Base-by-base conservation (phyloP, 2,797 vertebrate genomes). In the Acanthopagrus latus region DNA sequence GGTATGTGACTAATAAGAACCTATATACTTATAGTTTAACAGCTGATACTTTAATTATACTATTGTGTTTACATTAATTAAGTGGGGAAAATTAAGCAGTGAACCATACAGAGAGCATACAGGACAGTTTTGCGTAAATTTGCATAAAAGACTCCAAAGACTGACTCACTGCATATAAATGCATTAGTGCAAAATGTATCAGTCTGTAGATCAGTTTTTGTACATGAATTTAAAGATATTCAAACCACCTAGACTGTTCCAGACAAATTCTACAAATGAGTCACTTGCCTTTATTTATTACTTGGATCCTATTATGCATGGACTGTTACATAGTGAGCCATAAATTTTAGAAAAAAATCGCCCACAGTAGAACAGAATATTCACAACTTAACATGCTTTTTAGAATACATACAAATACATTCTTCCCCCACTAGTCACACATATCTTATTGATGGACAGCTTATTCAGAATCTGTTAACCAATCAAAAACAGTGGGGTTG, bases 401-500 rank as follows among this genome's bases (percentile, higher is more conserved):
- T 4, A 70, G 41, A 10, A 65, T 20, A 11, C 0, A 38, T 38
- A 38, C 38, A 38, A 38, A 38, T 38, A 17, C 20, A 18, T 46
- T 16, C n/a, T 7, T 48, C 5, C 16, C 23, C 3, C 6, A 23
- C 20, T 16, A 21, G 10, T 71, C 44, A 74, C 64, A 13, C 27
- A 66, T n/a, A 58, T 23, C 7, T 25, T 47, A 64, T 66, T 67
- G 43, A 76, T n/a, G 16, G 73, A 56, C 17, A 47, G 11, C 60
- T 54, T 47, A 60, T 48, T 80, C 56, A 71, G 27, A 71, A 64
- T 16, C 1, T 3, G 52, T 44, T 74, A 29, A 78, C 44, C 64
- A 52, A 46, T 73, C 48, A 79, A 65, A 47, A 69, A 54, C 62
- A 65, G 27, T 29, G 23, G 51, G 33, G 64, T 68, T 7, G 4